Percentiles rank a stretch among this genome's conserved stretches.
Evolutionary conservation across 2,888 invertebrate genomes (phyloP).

Genomic region (Nephrotoma guestfalica): DNA sequence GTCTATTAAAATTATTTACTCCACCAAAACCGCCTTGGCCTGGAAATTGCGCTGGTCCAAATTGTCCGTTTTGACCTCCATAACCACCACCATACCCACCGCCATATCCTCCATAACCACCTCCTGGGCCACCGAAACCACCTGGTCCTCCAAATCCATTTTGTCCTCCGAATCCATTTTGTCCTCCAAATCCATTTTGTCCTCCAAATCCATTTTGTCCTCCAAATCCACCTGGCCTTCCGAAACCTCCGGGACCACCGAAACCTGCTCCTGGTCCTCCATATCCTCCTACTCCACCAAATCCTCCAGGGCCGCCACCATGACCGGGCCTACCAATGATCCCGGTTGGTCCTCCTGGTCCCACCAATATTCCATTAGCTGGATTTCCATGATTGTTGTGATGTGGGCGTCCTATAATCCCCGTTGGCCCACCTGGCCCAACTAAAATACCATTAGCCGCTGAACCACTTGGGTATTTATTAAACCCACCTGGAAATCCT

Average conservation of each 20-base stretch:
- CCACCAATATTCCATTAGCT: conserved; percentile 27
- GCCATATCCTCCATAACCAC: conserved; percentile 10
- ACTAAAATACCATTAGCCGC: conserved; percentile 17
- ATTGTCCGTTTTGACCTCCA: conserved; percentile 4
- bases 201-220: conserved; percentile 7
- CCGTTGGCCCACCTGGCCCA: conserved; percentile 36
- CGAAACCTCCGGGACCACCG: conserved; percentile 3
- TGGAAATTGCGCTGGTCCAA: conserved; percentile 9
- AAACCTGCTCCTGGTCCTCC: conserved; percentile 6
- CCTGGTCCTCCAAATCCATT: background rate
- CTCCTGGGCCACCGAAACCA: conserved; percentile 5
- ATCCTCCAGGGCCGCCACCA: conserved; percentile 8
- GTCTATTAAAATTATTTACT: background rate
- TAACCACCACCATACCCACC: conserved; percentile 11
- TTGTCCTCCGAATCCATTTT: conserved; percentile 8
- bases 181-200: conserved; percentile 11
- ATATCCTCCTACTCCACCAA: conserved; percentile 7
- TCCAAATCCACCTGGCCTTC: conserved; percentile 6
- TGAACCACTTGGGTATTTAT: conserved; percentile 1
- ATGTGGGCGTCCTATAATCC: conserved; percentile 30
- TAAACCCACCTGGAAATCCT: background rate
- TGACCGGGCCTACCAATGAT: conserved; percentile 24
- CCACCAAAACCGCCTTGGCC: conserved; percentile 3
- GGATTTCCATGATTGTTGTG: conserved; percentile 11
- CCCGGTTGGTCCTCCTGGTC: conserved; percentile 41